Conservation (phyloP, 2,113 vertebrate species). For the Cyanocitta stelleri region DNA sequence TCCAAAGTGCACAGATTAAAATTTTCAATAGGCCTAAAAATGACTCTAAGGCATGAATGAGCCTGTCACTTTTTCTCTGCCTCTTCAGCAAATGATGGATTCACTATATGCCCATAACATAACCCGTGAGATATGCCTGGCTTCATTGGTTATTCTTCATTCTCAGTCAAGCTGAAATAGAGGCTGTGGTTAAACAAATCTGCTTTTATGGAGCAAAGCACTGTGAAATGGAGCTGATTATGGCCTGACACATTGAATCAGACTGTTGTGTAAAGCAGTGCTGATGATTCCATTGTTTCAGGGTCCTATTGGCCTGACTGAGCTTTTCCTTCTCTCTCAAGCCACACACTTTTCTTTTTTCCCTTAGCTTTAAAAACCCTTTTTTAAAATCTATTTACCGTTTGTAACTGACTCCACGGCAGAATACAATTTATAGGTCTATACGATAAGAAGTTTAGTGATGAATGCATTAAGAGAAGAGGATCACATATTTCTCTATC, state of each 20-base stretch:
- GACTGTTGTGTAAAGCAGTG: slow-evolving; percentile 48
- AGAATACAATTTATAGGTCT: background rate
- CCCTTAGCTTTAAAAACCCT: background rate
- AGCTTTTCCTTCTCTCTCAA: background rate
- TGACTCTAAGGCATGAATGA: slow-evolving; percentile 87
- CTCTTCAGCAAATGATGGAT: slow-evolving; percentile 75
- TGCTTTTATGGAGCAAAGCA: slow-evolving; percentile 78
- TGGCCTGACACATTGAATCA: slow-evolving; percentile 85
- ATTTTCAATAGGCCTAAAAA: slow-evolving; percentile 87
- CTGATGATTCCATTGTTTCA: slow-evolving; percentile 71
- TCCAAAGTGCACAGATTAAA: slow-evolving; percentile 84
- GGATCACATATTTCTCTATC: background rate
- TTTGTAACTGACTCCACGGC: background rate
- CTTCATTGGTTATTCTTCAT: slow-evolving; percentile 67
- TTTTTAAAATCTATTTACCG: background rate
- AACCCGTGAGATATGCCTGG: slow-evolving; percentile 72
- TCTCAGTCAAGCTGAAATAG: slow-evolving; percentile 79
- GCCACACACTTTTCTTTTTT: background rate
- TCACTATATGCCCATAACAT: slow-evolving; percentile 63
- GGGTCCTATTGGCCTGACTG: background rate
- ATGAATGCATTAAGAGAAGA: background rate
- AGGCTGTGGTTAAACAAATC: slow-evolving; percentile 90
- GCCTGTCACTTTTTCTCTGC: slow-evolving; percentile 85
- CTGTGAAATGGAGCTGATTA: slow-evolving; percentile 96
- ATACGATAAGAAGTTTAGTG: background rate